Evolutionary conservation across 2,888 invertebrate species (phyloP), one percentile per base, ranked within the genome.

Genomic region (Fragum whitleyi): DNA sequence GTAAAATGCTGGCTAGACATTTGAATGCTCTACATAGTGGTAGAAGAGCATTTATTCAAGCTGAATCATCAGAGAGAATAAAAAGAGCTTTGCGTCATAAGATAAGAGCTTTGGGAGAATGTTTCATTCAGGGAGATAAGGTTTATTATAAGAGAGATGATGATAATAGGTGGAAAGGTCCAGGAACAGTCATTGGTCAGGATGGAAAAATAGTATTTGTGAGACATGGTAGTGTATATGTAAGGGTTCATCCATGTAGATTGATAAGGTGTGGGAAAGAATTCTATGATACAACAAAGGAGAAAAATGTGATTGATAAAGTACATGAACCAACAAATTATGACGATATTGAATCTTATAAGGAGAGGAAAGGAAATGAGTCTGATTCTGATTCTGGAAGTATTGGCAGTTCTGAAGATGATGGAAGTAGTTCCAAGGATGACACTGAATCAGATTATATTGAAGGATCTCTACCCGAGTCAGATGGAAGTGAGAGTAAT

Each of bases 141-240:
- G 84, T 85, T 14, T 85, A 85, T 65, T 86, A 83, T 39, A 84
- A 81, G 28, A 32, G 86, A 23, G 59, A 77, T 70, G 81, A 83
- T 78, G 42, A 72, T 53, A 47, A 65, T 53, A 71, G 81, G 67
- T 86, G 87, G 85, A 87, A 77, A 65, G 81, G 83, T 14, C 81
- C 81, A 23, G 85, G 77, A 29, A 61, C 26, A 47, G 83, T 86
- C 0, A 87, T 86, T 57, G 85, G 84, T 42, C 80, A 85, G 67
- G 84, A 85, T 77, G 82, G 82, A 5, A 70, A 67, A 51, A 80
- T 84, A n/a, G 79, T 86, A 5, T 85, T 87, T 81, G 85, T 85
- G 16, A 67, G 81, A 59, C 87, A 87, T 77, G 85, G 86, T 19
- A 81, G 82, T 11, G 62, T 70, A 1, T 68, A 67, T 69, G 78